Evolutionary conservation across 1,140 invertebrate genomes (phyloP).

Genomic region (Drosophila bifasciata): DNA sequence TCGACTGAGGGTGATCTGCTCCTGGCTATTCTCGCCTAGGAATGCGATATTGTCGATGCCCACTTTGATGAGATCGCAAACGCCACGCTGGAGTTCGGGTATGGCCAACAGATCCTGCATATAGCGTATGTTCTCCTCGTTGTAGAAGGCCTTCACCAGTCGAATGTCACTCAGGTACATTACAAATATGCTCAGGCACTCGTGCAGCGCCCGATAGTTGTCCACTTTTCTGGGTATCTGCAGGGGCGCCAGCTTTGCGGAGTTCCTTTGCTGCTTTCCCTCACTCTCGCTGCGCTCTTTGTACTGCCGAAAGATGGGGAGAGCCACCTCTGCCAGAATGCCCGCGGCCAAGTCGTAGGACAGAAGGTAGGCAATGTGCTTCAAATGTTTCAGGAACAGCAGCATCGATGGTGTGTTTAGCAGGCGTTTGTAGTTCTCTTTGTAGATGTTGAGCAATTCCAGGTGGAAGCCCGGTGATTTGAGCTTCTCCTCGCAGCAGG

Average conservation of each 20-base stretch:
- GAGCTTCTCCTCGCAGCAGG: conserved; percentile 68
- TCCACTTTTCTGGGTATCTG: conserved; percentile 50
- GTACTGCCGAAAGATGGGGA: conserved; percentile 72
- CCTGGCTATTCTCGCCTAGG: conserved; percentile 72
- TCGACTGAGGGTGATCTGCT: conserved; percentile 63
- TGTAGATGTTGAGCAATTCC: conserved; percentile 64
- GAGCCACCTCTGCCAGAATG: conserved; percentile 70
- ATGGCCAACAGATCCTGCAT: conserved; percentile 72
- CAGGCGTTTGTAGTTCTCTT: conserved; percentile 52
- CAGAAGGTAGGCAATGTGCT: conserved; percentile 69
- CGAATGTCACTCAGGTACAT: conserved; percentile 80
- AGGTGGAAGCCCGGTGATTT: conserved; percentile 66
- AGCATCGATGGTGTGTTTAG: conserved; percentile 42
- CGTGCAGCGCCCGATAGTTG: conserved; percentile 65
- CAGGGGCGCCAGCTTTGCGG: conserved; percentile 37
- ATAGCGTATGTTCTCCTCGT: conserved; percentile 77
- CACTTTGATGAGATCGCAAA: conserved; percentile 82
- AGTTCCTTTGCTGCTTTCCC: not conserved
- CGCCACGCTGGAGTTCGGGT: conserved; percentile 67
- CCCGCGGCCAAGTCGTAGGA: conserved; percentile 71
- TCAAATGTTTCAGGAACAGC: conserved; percentile 74
- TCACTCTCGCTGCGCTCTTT: conserved; percentile 49
- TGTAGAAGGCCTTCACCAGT: conserved; percentile 78
- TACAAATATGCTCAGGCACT: conserved; percentile 76
- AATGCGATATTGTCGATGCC: conserved; percentile 81